Evolutionary conservation across 2,797 vertebrate genomes (phyloP).

Genomic region (Melanogrammus aeglefinus): DNA sequence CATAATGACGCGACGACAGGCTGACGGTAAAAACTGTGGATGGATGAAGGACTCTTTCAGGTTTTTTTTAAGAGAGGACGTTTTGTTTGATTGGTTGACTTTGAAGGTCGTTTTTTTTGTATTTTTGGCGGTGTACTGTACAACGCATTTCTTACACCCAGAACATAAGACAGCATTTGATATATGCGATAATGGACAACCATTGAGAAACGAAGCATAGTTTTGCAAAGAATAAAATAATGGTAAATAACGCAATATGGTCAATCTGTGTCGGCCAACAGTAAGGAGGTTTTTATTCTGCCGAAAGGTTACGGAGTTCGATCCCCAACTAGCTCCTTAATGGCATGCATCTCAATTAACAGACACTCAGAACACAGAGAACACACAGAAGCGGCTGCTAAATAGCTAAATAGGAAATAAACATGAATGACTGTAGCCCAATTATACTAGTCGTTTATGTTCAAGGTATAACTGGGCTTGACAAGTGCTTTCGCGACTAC

Average conservation of each 20-base stretch:
- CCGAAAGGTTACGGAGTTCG: neutral
- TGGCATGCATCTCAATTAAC: neutral
- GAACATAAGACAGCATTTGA: neutral
- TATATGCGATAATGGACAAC: neutral
- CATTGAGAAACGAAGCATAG: neutral
- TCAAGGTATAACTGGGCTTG: neutral
- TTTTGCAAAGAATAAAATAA: neutral
- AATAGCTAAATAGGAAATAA: neutral
- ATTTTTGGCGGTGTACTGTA: neutral
- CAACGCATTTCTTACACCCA: neutral
- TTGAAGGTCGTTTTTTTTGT: neutral
- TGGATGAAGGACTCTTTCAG: neutral
- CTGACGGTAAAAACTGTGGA: neutral
- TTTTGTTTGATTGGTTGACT: neutral
- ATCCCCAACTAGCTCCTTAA: neutral
- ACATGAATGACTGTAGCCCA: neutral
- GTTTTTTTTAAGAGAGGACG: neutral
- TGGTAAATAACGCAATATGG: neutral
- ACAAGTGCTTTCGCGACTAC: neutral
- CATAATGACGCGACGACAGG: neutral
- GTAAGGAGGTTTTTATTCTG: neutral
- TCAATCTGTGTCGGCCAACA: neutral
- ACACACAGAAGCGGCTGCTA: neutral
- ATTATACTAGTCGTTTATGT: neutral
- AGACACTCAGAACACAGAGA: too few relatives aligned